Evolutionary conservation across 2,888 invertebrate genomes (phyloP), one percentile per base, ranked within the genome.

Genomic region (Nebria brevicollis): DNA sequence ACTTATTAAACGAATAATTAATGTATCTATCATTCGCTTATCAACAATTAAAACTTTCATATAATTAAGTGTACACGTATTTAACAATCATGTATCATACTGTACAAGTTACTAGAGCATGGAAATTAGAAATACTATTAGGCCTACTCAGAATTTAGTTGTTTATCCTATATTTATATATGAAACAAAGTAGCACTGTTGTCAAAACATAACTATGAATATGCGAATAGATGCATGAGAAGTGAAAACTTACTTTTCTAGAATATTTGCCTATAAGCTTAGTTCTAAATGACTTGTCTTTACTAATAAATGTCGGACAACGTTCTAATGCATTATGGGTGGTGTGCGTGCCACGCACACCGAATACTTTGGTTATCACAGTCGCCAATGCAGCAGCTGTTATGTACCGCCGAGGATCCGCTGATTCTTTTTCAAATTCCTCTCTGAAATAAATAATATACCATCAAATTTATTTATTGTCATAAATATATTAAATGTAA

Each of bases 251-350:
- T 86, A 92, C 92, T 90, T 94, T 93, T 89, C 94, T 91, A 83
- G 91, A 92, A 82, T 85, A 85, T 87, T 93, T 93, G 85, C 93
- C 94, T 84, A 94, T 93, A 82, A 94, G 89, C 83, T 93, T 92
- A 84, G 93, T 93, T 82, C 92, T 91, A 85, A 94, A 92, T 80
- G 94, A 93, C 88, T 96, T 96, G 86, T 97, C 96, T 87, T 95
- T 95, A 85, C 94, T 94, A 77, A 97, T 94, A 89, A 96, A 97
- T 82, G 94, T 95, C 83, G 95, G 95, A 85, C 94, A 94, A 84
- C 94, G 92, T 86, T 97, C 97, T 74, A 94, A 87, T 81, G 91
- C 87, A 82, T 90, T 89, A 85, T 92, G 91, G 82, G 91, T 90
- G 84, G 90, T 90, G 83, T 90, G 91, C 72, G 91, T 90, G 84